Percentiles rank a stretch among this genome's conserved stretches.
Conservation (phyloP, 1,140 invertebrate genomes). For the Bombyx mori region DNA sequence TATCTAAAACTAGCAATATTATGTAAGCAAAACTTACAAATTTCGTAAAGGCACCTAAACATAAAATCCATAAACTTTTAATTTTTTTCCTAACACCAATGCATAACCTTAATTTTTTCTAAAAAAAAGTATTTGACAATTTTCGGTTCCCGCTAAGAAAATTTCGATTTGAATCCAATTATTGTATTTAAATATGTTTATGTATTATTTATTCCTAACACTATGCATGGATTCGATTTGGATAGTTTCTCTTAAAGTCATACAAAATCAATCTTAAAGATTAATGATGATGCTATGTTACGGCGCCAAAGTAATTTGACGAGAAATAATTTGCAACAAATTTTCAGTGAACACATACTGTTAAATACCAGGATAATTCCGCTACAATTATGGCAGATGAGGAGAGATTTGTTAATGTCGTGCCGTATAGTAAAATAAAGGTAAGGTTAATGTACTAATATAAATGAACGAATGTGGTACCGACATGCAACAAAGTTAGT, state of each 20-base stretch:
- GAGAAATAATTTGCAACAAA: too few species aligned
- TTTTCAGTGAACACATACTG: too few species aligned
- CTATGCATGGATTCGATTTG: too few species aligned
- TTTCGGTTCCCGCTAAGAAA: constrained; percentile 20
- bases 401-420: constrained; percentile 19
- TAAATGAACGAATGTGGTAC: not conserved
- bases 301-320: too few species aligned
- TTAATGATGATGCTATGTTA: too few species aligned
- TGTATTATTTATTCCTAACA: too few species aligned
- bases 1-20: not conserved
- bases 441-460: constrained; percentile 10
- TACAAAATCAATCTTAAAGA: too few species aligned
- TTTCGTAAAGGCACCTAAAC: not conserved
- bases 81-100: constrained; percentile 11
- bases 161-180: constrained; percentile 18
- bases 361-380: too few species aligned
- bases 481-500: too few species aligned
- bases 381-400: constrained; percentile 2
- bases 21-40: not conserved
- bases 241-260: too few species aligned
- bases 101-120: constrained; percentile 18
- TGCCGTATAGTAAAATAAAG: constrained; percentile 23
- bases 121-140: constrained; percentile 27
- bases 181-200: not conserved
- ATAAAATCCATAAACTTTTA: constrained; percentile 3